Evolutionary conservation across 2,113 vertebrate species (phyloP).

Genomic region (Hassar affinis): DNA sequence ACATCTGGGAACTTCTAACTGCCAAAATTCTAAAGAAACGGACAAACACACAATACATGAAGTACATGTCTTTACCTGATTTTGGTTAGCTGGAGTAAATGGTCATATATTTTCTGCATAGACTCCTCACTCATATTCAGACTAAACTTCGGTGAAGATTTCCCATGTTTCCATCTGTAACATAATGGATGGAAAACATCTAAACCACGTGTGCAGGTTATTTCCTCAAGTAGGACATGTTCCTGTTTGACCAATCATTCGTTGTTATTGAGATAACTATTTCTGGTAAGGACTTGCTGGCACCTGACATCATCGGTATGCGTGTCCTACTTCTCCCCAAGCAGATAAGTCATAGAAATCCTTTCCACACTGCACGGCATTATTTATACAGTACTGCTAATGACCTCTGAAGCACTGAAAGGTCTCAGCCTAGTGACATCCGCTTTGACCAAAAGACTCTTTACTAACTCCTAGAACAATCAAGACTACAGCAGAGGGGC

Average conservation of each 20-base stretch:
- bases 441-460: neutral
- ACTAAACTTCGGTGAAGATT: slow-evolving; percentile 23
- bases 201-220: neutral
- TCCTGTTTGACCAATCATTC: neutral
- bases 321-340: neutral
- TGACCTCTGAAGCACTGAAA: too few species aligned
- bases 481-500: neutral
- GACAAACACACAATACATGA: neutral
- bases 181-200: neutral
- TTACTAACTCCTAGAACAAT: neutral
- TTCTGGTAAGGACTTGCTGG: neutral
- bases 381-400: too few species aligned
- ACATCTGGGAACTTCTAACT: neutral
- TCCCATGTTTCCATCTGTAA: slow-evolving; percentile 31
- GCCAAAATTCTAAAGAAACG: neutral
- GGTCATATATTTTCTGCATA: slow-evolving; percentile 42
- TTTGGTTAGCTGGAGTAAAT: slow-evolving; percentile 44
- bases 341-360: neutral
- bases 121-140: slow-evolving; percentile 54
- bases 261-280: neutral
- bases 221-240: neutral
- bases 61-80: slow-evolving; percentile 48
- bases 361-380: too few species aligned
- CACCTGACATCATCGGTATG: neutral
- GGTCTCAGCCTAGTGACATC: neutral